Evolutionary conservation across 2,113 vertebrate species (phyloP).

Genomic region (Isichthys henryi): DNA sequence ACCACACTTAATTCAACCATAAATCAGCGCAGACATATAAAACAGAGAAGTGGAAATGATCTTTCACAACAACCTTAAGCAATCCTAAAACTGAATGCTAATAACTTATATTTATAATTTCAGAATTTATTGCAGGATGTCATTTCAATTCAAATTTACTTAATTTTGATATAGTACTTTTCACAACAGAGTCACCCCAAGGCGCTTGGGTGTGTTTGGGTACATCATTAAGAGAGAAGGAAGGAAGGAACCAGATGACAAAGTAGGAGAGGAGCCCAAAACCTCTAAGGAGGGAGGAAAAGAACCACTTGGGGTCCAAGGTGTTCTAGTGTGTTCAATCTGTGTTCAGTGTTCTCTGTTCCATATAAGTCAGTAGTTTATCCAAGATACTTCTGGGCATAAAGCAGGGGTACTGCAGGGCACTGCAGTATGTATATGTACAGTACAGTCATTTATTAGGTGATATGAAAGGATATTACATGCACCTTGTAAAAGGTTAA

Average conservation of each 20-base stretch:
- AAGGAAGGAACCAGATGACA: background rate
- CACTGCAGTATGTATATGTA: background rate
- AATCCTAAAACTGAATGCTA: background rate
- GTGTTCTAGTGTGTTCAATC: background rate
- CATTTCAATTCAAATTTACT: background rate
- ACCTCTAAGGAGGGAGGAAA: background rate
- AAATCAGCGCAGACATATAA: background rate
- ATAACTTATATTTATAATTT: background rate
- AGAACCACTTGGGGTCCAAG: background rate
- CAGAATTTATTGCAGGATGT: background rate
- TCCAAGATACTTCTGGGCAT: background rate
- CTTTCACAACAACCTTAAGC: background rate
- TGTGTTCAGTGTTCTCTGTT: background rate
- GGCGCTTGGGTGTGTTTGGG: background rate
- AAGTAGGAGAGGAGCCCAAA: background rate
- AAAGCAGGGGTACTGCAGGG: background rate
- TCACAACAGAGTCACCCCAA: background rate
- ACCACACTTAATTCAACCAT: background rate
- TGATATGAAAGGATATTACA: background rate
- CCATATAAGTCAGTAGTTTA: background rate
- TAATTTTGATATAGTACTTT: background rate
- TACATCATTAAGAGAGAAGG: background rate
- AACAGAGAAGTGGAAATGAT: background rate
- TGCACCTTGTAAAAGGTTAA: slow-evolving; percentile 65
- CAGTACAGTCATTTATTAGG: no score